Percentiles rank a stretch among this genome's conserved stretches.
Conservation (phyloP, 2,113 vertebrate genomes). For the Misgurnus mizolepis region DNA sequence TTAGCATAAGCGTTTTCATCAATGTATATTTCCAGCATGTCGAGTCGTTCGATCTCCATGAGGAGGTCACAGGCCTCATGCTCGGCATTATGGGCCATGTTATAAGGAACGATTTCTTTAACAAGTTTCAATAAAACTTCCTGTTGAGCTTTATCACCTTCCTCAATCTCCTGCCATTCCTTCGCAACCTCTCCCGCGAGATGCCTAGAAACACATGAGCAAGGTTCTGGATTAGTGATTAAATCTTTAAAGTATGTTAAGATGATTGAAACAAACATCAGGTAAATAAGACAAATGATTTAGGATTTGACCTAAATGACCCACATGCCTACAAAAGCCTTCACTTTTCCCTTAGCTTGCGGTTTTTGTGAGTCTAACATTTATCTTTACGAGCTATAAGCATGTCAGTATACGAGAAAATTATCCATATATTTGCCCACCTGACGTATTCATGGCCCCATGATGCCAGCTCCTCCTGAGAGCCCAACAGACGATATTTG, state of each 20-base stretch:
- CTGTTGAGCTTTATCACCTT: constrained; percentile 89
- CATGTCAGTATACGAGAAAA: no score
- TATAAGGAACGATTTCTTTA: constrained; percentile 95
- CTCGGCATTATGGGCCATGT: constrained; percentile 98
- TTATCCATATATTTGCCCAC: constrained; percentile 54
- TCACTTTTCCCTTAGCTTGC: no score
- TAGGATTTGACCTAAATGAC: no score
- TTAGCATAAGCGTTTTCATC: constrained; percentile 96
- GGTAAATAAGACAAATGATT: no score
- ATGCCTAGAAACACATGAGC: constrained; percentile 75
- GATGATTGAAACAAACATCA: no score
- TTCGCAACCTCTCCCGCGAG: constrained; percentile 96
- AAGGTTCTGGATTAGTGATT: no score
- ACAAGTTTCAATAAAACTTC: constrained; percentile 90
- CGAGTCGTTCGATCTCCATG: constrained; percentile 96
- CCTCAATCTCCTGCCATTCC: constrained; percentile 98
- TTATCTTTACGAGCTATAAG: no score
- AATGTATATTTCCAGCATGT: constrained; percentile 95
- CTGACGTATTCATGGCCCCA: constrained; percentile 98
- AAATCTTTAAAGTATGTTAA: no score
- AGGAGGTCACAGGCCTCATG: constrained; percentile 96
- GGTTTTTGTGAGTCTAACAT: no score
- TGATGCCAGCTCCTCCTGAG: constrained; percentile 93
- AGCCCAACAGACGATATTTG: constrained; percentile 92
- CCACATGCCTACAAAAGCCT: no score